Percentiles rank a stretch among this genome's conserved stretches.
phyloP scores from a whole-genome alignment of 2,888 invertebrate species.

The Hymenopus coronatus region DNA sequence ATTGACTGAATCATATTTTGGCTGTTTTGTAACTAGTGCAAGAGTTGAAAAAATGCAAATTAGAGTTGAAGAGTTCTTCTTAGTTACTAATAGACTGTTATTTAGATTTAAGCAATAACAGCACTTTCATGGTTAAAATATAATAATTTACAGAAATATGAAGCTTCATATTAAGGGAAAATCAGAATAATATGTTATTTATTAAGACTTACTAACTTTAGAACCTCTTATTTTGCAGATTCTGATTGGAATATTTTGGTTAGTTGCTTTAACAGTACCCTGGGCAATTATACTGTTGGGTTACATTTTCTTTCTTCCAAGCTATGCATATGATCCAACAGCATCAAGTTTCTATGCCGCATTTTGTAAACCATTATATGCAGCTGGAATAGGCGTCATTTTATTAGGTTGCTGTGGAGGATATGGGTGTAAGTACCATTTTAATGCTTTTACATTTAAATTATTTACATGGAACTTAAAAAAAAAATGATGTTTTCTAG shows the following conservation, averaged over 20 bases:
- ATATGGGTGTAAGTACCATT: neutral
- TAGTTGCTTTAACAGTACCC: neutral
- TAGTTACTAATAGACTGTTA: no score
- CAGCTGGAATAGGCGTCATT: neutral
- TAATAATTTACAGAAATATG: no score
- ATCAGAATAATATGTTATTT: neutral
- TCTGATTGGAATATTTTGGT: neutral
- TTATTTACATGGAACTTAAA: no score
- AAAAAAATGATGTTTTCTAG: no score
- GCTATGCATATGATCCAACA: neutral
- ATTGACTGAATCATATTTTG: no score
- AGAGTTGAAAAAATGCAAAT: no score
- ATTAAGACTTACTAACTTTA: neutral
- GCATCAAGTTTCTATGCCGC: neutral
- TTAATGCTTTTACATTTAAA: no score
- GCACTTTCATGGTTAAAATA: no score
- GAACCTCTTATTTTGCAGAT: neutral
- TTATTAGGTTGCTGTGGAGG: neutral
- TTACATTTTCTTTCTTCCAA: neutral
- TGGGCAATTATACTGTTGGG: neutral
- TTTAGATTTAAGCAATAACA: no score
- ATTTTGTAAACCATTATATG: neutral
- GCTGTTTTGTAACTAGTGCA: no score
- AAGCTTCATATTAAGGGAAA: no score
- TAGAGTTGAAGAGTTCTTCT: no score